Evolutionary conservation across 1,140 invertebrate genomes (phyloP).

Genomic region (Apolygus lucorum): DNA sequence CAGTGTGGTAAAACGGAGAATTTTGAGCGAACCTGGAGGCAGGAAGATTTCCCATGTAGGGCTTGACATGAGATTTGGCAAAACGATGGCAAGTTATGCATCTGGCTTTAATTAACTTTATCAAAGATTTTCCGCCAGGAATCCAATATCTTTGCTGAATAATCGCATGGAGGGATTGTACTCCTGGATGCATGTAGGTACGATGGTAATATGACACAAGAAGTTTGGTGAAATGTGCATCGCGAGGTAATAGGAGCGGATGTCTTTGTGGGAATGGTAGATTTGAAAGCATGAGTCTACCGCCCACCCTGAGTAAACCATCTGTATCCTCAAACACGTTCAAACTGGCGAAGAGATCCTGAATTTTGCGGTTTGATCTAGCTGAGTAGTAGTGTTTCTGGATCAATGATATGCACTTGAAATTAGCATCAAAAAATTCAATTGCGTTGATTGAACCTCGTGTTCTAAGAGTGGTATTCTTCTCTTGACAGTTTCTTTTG

Average conservation of each 20-base stretch:
- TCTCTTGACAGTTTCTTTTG: background rate
- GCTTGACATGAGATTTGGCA: conserved; percentile 13
- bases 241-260: conserved; percentile 39
- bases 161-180: conserved; percentile 33
- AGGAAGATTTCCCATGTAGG: conserved; percentile 33
- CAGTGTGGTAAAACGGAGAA: conserved; percentile 26
- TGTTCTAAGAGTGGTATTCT: background rate
- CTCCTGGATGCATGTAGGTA: conserved; percentile 35
- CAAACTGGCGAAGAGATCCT: background rate
- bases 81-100: conserved; percentile 36
- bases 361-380: background rate
- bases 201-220: conserved; percentile 34
- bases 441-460: background rate
- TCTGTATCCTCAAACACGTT: conserved; percentile 37
- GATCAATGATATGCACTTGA: background rate
- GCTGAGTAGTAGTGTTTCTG: background rate
- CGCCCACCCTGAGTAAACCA: conserved; percentile 39
- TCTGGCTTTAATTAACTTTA: conserved; percentile 25
- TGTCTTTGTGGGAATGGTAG: conserved; percentile 38
- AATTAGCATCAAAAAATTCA: background rate
- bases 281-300: conserved; percentile 35
- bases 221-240: conserved; percentile 24
- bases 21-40: conserved; percentile 20
- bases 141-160: conserved; percentile 37
- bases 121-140: conserved; percentile 28